Conservation (phyloP, 2,797 vertebrate species). For the Lindbergichthys nudifrons region DNA sequence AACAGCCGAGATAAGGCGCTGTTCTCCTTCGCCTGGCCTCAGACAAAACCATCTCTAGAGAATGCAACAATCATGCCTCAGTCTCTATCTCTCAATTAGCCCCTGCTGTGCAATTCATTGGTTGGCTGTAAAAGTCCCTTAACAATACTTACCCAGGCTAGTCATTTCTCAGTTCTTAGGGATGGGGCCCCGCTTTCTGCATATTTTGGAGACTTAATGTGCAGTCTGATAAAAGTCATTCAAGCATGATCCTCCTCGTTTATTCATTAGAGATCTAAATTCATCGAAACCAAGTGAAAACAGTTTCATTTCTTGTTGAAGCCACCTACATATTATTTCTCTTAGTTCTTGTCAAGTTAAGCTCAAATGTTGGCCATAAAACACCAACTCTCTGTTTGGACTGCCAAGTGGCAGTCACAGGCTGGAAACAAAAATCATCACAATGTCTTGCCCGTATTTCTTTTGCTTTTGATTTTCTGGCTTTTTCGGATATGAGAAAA, state of each 20-base stretch:
- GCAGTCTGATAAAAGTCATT: conserved; percentile 38
- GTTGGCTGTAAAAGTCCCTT: conserved; percentile 79
- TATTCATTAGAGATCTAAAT: conserved; percentile 38
- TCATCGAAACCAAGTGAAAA: conserved; percentile 45
- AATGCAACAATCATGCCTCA: conserved; percentile 77
- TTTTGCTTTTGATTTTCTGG: conserved; percentile 43
- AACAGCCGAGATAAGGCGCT: conserved; percentile 67
- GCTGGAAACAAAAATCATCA: conserved; percentile 58
- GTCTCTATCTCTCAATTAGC: conserved; percentile 82
- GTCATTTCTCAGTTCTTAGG: conserved; percentile 76
- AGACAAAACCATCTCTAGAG: conserved; percentile 78
- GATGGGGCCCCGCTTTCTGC: conserved; percentile 61
- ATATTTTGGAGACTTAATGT: conserved; percentile 62
- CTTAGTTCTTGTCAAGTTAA: conserved; percentile 62
- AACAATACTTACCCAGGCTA: conserved; percentile 78
- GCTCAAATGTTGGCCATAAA: conserved; percentile 53
- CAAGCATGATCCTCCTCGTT: conserved; percentile 41
- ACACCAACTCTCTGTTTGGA: conserved; percentile 54
- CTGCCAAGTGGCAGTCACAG: conserved; percentile 64
- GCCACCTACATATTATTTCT: conserved; percentile 57
- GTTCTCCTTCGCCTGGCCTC: conserved; percentile 65
- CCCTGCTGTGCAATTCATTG: conserved; percentile 84
- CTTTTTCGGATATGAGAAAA: conserved; percentile 29
- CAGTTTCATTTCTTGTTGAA: conserved; percentile 36
- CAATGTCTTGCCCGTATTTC: conserved; percentile 44